Evolutionary conservation across 2,888 invertebrate genomes (phyloP), one percentile per base, ranked within the genome.

Genomic region (Petrolisthes manimaculis): DNA sequence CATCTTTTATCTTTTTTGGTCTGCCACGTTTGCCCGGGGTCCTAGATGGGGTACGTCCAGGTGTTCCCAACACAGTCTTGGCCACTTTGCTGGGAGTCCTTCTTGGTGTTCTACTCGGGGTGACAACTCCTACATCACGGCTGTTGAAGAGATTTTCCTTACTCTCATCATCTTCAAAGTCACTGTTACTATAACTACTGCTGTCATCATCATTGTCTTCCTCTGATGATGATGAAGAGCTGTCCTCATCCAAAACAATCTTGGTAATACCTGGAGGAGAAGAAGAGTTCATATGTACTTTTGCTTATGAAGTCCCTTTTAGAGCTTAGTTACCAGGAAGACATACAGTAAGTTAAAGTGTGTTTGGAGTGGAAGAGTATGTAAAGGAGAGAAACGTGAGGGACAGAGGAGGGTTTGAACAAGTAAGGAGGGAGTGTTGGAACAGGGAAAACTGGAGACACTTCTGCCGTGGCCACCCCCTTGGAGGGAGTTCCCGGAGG

Each of bases 211-310:
- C 61, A n/a, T 77, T 21, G 8, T 77, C 85, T 71, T 80, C 80
- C 18, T 61, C 69, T 80, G 18, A 54, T 51, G 54, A 86, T 37
- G 56, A 56, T 4, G 88, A 88, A 18, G 82, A 83, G 14, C 54
- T 61, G 24, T 71, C 81, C 51, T 88, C 88, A 4, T 88, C 81
- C 51, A 51, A 80, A 3, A 88, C 88, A 37, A 88, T 88, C 56
- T 88, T 84, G 9, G 84, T 81, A 56, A 88, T 88, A 24, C 84
- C 88, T 88, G 82, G 18, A 71, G 54, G 56, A 4, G 9, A 0
- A 61, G 55, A 5, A 77, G 18, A 12, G 3, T 69, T 69, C 3
- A 69, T 9, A 37, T 37, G 37, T 2, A 37, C 37, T 1, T 37
- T 37, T 37, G 37, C 37, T 37, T 12, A 21, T 71, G 4, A 71